Evolutionary conservation across 2,113 vertebrate species (phyloP).

Genomic region (Atractosteus spatula): DNA sequence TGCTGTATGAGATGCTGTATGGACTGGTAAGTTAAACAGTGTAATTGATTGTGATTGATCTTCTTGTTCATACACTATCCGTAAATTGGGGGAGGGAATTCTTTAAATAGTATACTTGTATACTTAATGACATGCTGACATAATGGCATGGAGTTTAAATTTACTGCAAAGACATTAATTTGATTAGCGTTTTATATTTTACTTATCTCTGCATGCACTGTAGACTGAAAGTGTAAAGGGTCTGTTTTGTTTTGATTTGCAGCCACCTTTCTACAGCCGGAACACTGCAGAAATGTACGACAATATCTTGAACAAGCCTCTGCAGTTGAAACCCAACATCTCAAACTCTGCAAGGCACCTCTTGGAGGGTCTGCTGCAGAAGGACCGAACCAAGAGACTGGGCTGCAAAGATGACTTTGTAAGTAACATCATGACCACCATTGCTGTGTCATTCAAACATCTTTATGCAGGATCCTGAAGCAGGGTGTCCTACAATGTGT

Average conservation of each 20-base stretch:
- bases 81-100: no score
- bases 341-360: conserved; percentile 91
- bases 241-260: conserved; percentile 16
- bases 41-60: no score
- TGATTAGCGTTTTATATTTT: no score
- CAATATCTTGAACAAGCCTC: conserved; percentile 97
- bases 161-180: no score
- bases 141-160: no score
- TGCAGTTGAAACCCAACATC: conserved; percentile 97
- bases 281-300: conserved; percentile 99
- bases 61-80: no score
- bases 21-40: conserved; percentile 79
- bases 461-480: no score
- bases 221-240: conserved; percentile 9
- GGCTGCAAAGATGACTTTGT: conserved; percentile 95
- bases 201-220: no score
- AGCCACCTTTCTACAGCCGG: conserved; percentile 97
- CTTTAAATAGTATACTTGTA: no score
- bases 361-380: conserved; percentile 92
- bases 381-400: conserved; percentile 88
- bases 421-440: conserved; percentile 54
- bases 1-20: conserved; percentile 97
- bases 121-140: no score
- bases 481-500: no score
- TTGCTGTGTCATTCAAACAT: no score